Percentiles rank a stretch among this genome's conserved stretches.
phyloP scores from a whole-genome alignment of 2,797 vertebrate genomes.

The Xerus rutilus region DNA sequence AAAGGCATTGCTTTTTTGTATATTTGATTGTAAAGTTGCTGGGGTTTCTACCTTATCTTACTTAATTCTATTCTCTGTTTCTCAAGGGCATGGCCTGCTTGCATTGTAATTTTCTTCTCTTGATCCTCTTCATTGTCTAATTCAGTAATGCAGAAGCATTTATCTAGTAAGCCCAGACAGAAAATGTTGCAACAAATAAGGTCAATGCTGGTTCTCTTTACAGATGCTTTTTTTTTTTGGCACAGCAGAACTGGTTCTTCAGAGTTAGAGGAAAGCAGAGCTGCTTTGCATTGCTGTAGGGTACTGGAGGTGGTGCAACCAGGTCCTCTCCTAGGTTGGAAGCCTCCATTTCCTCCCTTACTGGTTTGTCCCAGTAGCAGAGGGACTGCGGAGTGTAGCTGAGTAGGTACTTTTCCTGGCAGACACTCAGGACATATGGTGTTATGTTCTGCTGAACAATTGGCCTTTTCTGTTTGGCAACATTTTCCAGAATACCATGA shows the following conservation, averaged over 20 bases:
- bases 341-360: background rate
- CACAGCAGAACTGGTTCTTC: constrained; percentile 8
- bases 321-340: background rate
- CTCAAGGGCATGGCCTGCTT: constrained; percentile 11
- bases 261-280: background rate
- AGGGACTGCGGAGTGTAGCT: background rate
- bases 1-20: background rate
- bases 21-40: background rate
- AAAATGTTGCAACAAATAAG: constrained; percentile 60
- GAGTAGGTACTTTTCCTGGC: background rate
- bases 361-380: background rate
- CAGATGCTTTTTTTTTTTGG: background rate
- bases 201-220: background rate
- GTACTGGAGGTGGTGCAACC: background rate
- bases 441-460: background rate
- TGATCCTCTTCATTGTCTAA: constrained; percentile 52
- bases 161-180: constrained; percentile 54
- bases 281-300: background rate
- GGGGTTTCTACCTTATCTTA: constrained; percentile 37
- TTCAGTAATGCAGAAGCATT: background rate
- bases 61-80: background rate
- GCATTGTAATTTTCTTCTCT: constrained; percentile 46
- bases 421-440: background rate
- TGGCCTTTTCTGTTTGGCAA: background rate
- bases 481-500: background rate